phyloP scores from a whole-genome alignment of 2,888 invertebrate species.

The Pyrocoelia pectoralis region DNA sequence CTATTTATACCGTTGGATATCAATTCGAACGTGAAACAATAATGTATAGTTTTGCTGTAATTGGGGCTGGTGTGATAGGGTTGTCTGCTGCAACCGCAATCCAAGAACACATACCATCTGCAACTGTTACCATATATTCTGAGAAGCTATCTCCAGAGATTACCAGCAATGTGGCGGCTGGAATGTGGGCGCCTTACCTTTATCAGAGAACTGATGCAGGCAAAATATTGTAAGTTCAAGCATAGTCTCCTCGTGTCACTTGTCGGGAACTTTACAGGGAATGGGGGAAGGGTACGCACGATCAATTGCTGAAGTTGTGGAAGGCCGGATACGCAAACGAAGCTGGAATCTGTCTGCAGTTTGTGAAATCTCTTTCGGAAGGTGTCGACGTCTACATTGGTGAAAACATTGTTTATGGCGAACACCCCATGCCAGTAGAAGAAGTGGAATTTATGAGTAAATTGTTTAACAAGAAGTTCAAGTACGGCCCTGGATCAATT shows the following conservation, averaged over 20 bases:
- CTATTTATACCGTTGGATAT: too few relatives aligned
- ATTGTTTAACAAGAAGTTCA: slow-evolving; percentile 56
- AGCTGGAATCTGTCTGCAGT: slow-evolving; percentile 62
- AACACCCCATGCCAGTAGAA: slow-evolving; percentile 50
- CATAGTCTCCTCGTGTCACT: too few relatives aligned
- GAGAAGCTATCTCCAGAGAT: slow-evolving; percentile 74
- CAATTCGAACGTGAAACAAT: too few relatives aligned
- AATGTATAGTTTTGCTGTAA: slow-evolving; percentile 61
- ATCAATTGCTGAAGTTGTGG: slow-evolving; percentile 68
- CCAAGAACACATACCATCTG: slow-evolving; percentile 64
- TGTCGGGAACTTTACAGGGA: slow-evolving; percentile 65
- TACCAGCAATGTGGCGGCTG: slow-evolving; percentile 80
- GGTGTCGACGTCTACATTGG: slow-evolving; percentile 39
- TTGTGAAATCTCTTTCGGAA: slow-evolving; percentile 56
- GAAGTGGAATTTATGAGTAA: slow-evolving; percentile 53
- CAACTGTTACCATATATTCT: slow-evolving; percentile 67
- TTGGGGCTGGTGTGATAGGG: slow-evolving; percentile 81
- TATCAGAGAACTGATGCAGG: slow-evolving; percentile 65
- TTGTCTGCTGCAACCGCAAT: slow-evolving; percentile 73
- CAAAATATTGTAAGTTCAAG: slow-evolving; percentile 66
- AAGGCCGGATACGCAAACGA: slow-evolving; percentile 62
- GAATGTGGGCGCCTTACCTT: slow-evolving; percentile 76
- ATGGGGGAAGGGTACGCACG: slow-evolving; percentile 71
- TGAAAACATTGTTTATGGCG: slow-evolving; percentile 56
- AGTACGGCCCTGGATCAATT: slow-evolving; percentile 45